phyloP scores from a whole-genome alignment of 2,113 vertebrate species.

The Saccopteryx leptura region DNA sequence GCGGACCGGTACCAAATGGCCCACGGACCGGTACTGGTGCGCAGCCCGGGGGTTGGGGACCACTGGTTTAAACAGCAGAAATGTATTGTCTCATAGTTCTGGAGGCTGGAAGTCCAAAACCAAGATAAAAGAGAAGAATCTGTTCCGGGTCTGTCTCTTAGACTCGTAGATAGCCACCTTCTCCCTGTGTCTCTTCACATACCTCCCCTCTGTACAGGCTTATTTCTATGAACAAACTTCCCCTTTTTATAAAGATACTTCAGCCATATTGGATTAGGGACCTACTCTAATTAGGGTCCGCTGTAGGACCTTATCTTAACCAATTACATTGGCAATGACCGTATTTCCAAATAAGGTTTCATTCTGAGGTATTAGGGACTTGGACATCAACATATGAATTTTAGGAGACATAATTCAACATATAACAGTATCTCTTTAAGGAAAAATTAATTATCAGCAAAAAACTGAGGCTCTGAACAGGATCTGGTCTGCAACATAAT shows the following conservation, averaged over 20 bases:
- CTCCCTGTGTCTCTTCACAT: background rate
- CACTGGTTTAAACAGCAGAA: background rate
- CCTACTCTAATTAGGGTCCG: background rate
- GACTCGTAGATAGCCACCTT: background rate
- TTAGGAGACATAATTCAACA: background rate
- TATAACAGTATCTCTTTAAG: background rate
- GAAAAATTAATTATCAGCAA: conserved; percentile 5
- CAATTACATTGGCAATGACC: background rate
- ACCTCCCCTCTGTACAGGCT: background rate
- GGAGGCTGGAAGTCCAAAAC: background rate
- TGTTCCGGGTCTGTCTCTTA: background rate
- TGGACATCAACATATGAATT: background rate
- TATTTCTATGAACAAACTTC: background rate
- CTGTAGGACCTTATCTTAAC: background rate
- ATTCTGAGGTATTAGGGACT: background rate
- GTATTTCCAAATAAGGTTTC: conserved; percentile 44
- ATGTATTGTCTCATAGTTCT: background rate
- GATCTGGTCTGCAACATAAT: background rate
- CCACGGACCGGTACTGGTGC: too few relatives aligned
- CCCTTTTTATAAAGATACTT: background rate
- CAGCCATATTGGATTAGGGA: background rate
- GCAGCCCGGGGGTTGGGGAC: too few relatives aligned
- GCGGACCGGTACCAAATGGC: too few relatives aligned
- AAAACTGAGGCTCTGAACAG: conserved; percentile 10
- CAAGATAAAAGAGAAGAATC: background rate